Evolutionary conservation across 2,113 vertebrate genomes (phyloP).

Genomic region (Puma concolor): DNA sequence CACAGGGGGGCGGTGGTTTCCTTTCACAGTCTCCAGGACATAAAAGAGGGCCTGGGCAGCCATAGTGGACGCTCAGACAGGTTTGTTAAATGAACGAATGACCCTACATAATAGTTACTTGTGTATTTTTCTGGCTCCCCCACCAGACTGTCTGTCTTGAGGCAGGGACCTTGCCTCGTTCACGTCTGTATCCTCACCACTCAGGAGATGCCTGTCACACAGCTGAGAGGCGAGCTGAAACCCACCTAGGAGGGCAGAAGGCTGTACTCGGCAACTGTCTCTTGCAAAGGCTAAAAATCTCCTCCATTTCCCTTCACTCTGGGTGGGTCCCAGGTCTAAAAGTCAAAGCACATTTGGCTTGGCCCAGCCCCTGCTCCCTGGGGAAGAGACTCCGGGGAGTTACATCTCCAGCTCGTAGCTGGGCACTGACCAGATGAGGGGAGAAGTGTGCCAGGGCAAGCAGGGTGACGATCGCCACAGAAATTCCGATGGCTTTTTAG

Average conservation of each 20-base stretch:
- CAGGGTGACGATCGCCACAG: neutral
- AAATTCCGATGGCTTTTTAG: neutral
- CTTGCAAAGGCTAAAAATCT: neutral
- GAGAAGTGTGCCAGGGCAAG: neutral
- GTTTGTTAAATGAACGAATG: neutral
- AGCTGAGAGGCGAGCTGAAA: neutral
- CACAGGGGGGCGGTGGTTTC: neutral
- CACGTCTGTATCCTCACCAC: neutral
- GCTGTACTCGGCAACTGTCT: neutral
- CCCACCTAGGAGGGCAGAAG: neutral
- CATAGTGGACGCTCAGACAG: neutral
- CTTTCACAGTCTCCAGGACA: neutral
- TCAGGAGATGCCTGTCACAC: neutral
- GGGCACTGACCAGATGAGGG: neutral
- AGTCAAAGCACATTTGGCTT: neutral
- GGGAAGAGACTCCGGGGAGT: neutral
- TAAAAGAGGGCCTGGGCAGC: neutral
- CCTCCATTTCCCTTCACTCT: neutral
- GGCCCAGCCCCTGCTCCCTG: neutral
- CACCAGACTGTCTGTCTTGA: neutral
- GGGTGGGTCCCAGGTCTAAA: neutral
- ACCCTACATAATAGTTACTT: neutral
- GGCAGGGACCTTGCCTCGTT: neutral
- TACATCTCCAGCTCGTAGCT: neutral
- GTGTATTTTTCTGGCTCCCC: neutral